Evolutionary conservation across 2,888 invertebrate genomes (phyloP).

Genomic region (Idaea straminata): DNA sequence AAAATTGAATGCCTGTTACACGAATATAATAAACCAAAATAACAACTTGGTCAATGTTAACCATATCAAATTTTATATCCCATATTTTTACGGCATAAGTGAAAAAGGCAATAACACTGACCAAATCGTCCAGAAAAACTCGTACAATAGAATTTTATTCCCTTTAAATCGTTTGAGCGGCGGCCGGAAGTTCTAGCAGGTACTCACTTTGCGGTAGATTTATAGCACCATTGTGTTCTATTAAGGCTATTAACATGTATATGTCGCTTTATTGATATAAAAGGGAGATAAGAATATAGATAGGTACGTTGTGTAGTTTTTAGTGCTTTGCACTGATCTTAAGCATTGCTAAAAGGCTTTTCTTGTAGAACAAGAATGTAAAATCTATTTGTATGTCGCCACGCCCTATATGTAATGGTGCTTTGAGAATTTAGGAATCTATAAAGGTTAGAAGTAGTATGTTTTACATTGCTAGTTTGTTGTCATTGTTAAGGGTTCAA

Average conservation of each 20-base stretch:
- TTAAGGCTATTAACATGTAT: constrained; percentile 24
- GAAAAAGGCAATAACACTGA: not conserved
- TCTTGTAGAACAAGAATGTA: constrained; percentile 24
- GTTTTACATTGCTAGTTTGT: constrained; percentile 23
- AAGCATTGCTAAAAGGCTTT: constrained; percentile 32
- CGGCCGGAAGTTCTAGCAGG: not conserved
- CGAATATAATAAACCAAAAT: not conserved
- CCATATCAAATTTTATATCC: not conserved
- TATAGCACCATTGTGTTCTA: constrained; percentile 29
- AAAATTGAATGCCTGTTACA: not conserved
- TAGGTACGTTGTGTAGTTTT: constrained; percentile 10
- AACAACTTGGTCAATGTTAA: not conserved
- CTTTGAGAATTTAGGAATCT: constrained; percentile 23
- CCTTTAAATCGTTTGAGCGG: not conserved
- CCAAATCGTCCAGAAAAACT: not conserved
- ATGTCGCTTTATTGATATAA: constrained; percentile 22
- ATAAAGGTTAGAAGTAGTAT: constrained; percentile 18
- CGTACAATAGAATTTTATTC: not conserved
- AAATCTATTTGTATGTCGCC: constrained; percentile 25
- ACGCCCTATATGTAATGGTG: constrained; percentile 27
- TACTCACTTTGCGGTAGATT: constrained; percentile 17
- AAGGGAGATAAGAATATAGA: constrained; percentile 20
- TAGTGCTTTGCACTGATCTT: not conserved
- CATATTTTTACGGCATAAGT: not conserved
- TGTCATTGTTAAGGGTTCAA: not conserved